Evolutionary conservation across 2,888 invertebrate species (phyloP), one percentile per base, ranked within the genome.

Genomic region (Lycocerus yunnanus): DNA sequence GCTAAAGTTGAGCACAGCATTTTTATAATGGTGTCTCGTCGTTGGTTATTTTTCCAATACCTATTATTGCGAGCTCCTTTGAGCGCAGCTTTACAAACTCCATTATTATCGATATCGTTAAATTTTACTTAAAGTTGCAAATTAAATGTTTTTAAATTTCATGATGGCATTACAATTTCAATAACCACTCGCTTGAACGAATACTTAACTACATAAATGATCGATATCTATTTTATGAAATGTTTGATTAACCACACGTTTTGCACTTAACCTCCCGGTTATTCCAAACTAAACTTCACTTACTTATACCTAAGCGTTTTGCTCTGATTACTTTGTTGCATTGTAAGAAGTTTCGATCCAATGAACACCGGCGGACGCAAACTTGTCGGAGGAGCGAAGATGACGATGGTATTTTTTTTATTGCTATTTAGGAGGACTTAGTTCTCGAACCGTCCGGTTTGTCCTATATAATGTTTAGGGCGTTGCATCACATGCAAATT

Each of bases 1-100:
- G 72, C 70, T 81, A 80, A 76, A 81, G 82, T 80, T 82, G 81
- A 82, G 82, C 82, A 73, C 80, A 80, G 82, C 82, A 80, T 80
- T 82, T 83, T 82, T 82, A 81, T 81, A 82, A 83, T 82, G 77
- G 77, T 77, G 74, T 63, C 18, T 63, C 61, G 61, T 63, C 15
- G 61, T 18, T 18, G 61, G 61, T 63, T 63, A 14, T 63, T 63
- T 63, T 63, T 63, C 61, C 61, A 63, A 63, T 63, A 63, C 18
- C 15, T 63, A 63, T 63, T 18, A 20, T 18, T n/a, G 43, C 43
- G 13, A 43, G 13, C 43, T 43, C 43, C n/a, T 43, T 43, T 43
- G 43, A 43, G 43, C 43, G 43, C 43, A 43, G 43, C 43, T 43
- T 43, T 43, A 43, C 43, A 43, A 43, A 43, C 43, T 43, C 43